Conservation (phyloP, 1,140 invertebrate genomes). For the Drusus annulatus region DNA sequence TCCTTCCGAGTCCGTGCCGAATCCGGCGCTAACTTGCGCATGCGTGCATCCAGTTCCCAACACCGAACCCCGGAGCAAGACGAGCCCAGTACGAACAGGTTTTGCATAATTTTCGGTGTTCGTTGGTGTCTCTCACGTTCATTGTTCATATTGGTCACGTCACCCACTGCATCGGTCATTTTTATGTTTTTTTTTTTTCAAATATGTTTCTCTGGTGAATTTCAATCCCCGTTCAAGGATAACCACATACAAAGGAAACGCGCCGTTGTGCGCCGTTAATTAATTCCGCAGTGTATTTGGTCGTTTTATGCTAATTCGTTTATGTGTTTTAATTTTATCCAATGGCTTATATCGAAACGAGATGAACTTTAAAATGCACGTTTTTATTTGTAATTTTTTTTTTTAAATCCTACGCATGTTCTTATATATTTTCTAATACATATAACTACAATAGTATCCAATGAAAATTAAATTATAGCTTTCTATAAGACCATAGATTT, state of each 20-base stretch:
- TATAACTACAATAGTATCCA: too few species aligned
- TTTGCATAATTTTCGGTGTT: slow-evolving; percentile 11
- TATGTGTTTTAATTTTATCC: too few species aligned
- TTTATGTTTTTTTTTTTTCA: slow-evolving; percentile 23
- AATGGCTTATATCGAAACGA: too few species aligned
- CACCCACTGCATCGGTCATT: slow-evolving; percentile 40
- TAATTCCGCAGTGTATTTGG: background rate
- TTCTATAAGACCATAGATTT: too few species aligned
- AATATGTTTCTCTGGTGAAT: slow-evolving; percentile 10
- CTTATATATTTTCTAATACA: too few species aligned
- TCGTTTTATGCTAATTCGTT: background rate
- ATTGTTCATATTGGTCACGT: slow-evolving; percentile 33
- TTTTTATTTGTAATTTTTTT: background rate
- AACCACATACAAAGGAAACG: slow-evolving; percentile 24
- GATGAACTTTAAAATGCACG: background rate
- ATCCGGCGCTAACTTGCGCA: background rate
- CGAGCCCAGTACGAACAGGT: slow-evolving; percentile 6
- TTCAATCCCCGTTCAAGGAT: slow-evolving; percentile 30
- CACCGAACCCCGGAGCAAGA: background rate
- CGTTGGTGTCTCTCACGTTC: slow-evolving; percentile 29
- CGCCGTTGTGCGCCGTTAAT: slow-evolving; percentile 13
- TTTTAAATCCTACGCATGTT: too few species aligned
- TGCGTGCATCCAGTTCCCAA: slow-evolving; percentile 12
- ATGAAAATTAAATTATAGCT: too few species aligned
- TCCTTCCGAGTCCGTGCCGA: background rate